Conservation (phyloP, 2,797 vertebrate species). For the Chaetophractus vellerosus region DNA sequence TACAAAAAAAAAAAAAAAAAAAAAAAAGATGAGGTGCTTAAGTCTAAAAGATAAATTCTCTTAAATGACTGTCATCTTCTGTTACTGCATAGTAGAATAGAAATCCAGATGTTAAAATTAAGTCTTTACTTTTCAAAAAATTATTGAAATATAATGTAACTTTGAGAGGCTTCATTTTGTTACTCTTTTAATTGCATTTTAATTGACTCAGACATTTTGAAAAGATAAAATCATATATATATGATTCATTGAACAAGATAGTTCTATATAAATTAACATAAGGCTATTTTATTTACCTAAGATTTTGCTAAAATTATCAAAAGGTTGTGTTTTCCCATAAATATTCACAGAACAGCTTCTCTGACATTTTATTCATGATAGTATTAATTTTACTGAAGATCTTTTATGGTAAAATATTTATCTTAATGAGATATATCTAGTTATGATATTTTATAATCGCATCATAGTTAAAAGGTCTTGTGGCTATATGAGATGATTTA, state of each 20-base stretch:
- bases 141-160: constrained; percentile 24
- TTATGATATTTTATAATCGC: constrained; percentile 81
- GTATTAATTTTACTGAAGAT: constrained; percentile 72
- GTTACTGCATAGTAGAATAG: not conserved
- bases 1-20: not conserved
- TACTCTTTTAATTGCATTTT: constrained; percentile 24
- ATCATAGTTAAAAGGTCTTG: constrained; percentile 79
- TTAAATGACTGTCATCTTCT: not conserved
- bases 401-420: constrained; percentile 69
- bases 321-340: constrained; percentile 8
- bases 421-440: constrained; percentile 80
- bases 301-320: constrained; percentile 58
- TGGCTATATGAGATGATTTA: constrained; percentile 80
- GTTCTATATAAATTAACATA: not conserved
- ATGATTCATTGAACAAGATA: not conserved
- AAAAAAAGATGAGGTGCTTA: not conserved
- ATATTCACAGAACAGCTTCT: constrained; percentile 33
- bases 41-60: constrained; percentile 22
- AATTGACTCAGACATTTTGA: constrained; percentile 47
- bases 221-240: constrained; percentile 18
- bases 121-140: constrained; percentile 39
- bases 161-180: constrained; percentile 9
- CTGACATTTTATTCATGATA: constrained; percentile 62
- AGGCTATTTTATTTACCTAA: not conserved
- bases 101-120: constrained; percentile 61